phyloP scores from a whole-genome alignment of 2,797 vertebrate genomes.

The Clamator glandarius region DNA sequence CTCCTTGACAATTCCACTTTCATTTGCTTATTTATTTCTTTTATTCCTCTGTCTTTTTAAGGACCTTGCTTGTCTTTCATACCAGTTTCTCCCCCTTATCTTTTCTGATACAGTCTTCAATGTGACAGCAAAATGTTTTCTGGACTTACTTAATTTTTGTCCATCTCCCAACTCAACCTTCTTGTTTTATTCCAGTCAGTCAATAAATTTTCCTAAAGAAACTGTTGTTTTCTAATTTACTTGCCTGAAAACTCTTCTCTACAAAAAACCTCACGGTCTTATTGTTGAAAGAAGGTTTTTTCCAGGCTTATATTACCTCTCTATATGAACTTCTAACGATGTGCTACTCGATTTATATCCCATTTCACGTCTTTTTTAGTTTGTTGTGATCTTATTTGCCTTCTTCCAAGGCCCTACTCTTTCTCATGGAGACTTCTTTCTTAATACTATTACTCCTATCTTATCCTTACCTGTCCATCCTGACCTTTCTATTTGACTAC shows the following conservation, averaged over 20 bases:
- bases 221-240: not conserved
- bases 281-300: not conserved
- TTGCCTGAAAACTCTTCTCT: not conserved
- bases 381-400: not conserved
- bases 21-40: not conserved
- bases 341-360: not conserved
- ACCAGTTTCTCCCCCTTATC: not conserved
- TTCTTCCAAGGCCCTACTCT: not conserved
- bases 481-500: not conserved
- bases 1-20: not conserved
- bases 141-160: not conserved
- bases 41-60: not conserved
- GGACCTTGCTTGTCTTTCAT: not conserved
- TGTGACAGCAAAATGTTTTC: not conserved
- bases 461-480: not conserved
- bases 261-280: not conserved
- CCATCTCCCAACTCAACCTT: not conserved
- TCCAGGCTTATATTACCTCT: not conserved
- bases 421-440: not conserved
- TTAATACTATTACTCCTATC: not conserved
- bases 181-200: not conserved
- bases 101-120: not conserved
- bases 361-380: not conserved
- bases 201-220: not conserved
- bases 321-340: not conserved